Evolutionary conservation across 2,888 invertebrate species (phyloP).

Genomic region (Chrysina gloriosa): DNA sequence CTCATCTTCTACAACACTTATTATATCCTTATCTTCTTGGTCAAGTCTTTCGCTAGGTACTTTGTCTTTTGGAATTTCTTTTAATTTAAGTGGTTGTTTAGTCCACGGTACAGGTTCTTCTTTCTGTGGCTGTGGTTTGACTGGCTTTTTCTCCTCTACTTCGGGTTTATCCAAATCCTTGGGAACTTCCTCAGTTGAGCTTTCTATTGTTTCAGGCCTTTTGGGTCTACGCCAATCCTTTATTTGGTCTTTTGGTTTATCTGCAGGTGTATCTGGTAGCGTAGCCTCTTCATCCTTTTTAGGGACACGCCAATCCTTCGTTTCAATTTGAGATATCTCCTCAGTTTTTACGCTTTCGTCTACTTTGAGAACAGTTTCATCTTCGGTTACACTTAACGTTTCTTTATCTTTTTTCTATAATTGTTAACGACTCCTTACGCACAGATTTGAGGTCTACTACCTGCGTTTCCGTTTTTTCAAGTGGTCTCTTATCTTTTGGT

Average conservation of each 20-base stretch:
- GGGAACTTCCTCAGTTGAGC: slow-evolving; percentile 25
- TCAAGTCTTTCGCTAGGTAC: too few relatives aligned
- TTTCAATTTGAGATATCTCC: slow-evolving; percentile 15
- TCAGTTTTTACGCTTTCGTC: slow-evolving; percentile 33
- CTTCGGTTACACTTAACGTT: slow-evolving; percentile 15
- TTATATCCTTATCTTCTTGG: too few relatives aligned
- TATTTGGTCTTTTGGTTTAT: slow-evolving; percentile 51
- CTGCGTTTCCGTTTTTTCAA: slow-evolving; percentile 55
- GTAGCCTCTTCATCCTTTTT: slow-evolving; percentile 24
- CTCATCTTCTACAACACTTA: too few relatives aligned
- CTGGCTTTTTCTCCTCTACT: slow-evolving; percentile 41
- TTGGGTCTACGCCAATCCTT: slow-evolving; percentile 38
- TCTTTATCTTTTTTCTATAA: neutral
- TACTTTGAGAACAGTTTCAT: slow-evolving; percentile 31
- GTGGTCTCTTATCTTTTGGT: slow-evolving; percentile 62
- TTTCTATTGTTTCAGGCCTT: slow-evolving; percentile 51
- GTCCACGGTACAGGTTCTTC: slow-evolving; percentile 53
- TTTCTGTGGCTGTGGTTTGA: slow-evolving; percentile 34
- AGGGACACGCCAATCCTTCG: slow-evolving; percentile 39
- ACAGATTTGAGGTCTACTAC: slow-evolving; percentile 43
- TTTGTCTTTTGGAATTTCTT: slow-evolving; percentile 67
- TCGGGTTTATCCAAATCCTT: slow-evolving; percentile 34
- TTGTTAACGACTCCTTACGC: slow-evolving; percentile 16
- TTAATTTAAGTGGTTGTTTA: slow-evolving; percentile 62
- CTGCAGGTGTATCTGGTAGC: slow-evolving; percentile 61